Conservation (phyloP, 2,113 vertebrate genomes). For the Nerophis ophidion region DNA sequence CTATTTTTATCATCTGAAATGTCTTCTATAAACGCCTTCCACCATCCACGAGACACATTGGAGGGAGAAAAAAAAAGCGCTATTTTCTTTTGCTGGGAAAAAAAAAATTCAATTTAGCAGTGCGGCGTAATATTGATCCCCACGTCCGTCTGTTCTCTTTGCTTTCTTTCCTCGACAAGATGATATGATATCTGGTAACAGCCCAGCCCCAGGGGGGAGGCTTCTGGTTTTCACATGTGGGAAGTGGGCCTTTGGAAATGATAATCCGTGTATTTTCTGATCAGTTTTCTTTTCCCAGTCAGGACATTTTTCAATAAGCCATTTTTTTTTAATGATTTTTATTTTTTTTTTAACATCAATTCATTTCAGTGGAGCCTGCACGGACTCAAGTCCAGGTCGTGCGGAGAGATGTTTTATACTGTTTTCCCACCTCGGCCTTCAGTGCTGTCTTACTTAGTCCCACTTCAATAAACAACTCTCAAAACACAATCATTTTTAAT, state of each 20-base stretch:
- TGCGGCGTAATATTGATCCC: slow-evolving; percentile 17
- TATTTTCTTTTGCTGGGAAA: slow-evolving; percentile 3
- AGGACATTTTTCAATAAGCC: no score
- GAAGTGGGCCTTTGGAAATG: neutral
- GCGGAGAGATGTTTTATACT: no score
- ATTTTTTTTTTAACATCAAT: no score
- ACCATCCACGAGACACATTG: neutral
- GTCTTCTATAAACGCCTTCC: neutral
- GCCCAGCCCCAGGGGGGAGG: slow-evolving; percentile 12
- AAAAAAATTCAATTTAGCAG: slow-evolving; percentile 23
- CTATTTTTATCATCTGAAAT: slow-evolving; percentile 5
- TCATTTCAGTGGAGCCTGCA: no score
- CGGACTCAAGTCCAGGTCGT: no score
- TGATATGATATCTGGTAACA: slow-evolving; percentile 20
- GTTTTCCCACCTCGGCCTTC: no score
- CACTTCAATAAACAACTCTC: no score
- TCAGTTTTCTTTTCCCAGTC: no score
- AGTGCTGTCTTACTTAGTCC: no score
- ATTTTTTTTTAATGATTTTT: no score
- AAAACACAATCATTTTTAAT: no score
- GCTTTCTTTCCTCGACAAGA: slow-evolving; percentile 19
- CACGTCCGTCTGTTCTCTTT: slow-evolving; percentile 17
- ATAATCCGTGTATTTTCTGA: neutral
- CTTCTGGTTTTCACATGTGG: slow-evolving; percentile 30
- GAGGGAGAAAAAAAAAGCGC: neutral